These are phyloP conservation scores for Chymomyza fuscimana DNA, from an alignment of 2,888 invertebrate genomes.

Conservation along the genomic window DNA sequence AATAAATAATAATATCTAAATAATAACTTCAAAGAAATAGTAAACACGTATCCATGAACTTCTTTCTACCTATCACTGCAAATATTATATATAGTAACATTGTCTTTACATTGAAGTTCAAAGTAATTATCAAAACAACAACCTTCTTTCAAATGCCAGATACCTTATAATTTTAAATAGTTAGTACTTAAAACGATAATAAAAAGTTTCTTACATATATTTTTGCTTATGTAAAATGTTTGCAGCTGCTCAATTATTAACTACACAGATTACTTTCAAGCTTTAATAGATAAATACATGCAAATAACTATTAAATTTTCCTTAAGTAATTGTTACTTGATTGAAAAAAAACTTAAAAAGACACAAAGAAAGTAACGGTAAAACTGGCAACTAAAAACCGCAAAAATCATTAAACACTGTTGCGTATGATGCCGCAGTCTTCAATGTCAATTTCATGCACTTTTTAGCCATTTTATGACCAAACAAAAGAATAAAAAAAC, in stretches of 20 bases:
- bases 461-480: neutral
- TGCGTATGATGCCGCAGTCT: neutral
- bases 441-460: constrained; percentile 1
- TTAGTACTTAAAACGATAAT: neutral
- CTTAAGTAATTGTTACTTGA: neutral
- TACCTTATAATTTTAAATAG: neutral
- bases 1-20: constrained; percentile 33
- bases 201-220: neutral
- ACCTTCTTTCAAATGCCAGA: neutral
- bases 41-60: constrained; percentile 7
- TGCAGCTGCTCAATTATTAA: neutral
- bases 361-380: neutral
- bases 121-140: constrained; percentile 31
- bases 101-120: neutral
- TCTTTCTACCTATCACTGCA: neutral
- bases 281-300: neutral
- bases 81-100: neutral
- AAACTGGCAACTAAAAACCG: neutral
- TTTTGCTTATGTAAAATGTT: neutral
- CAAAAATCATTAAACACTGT: neutral
- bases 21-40: constrained; percentile 24
- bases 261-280: neutral
- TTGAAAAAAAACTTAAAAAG: neutral
- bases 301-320: neutral
- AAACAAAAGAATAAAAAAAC: neutral